These are phyloP conservation scores for Lumbricus terrestris DNA, from an alignment of 2,888 invertebrate species.

Conservation along the genomic window DNA sequence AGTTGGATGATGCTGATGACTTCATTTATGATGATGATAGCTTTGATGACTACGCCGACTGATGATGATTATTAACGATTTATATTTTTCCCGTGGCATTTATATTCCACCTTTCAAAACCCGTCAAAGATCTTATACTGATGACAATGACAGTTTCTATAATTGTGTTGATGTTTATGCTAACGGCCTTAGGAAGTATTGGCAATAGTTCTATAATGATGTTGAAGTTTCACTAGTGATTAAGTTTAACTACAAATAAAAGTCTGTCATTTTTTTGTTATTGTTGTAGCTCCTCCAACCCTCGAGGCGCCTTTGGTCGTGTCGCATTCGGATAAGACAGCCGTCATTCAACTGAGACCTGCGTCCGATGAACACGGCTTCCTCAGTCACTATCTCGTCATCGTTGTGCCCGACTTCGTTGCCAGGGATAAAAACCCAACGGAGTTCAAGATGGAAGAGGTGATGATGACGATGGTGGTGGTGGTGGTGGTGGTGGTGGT, in stretches of 20 bases:
- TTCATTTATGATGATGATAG: no score
- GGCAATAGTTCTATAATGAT: not conserved
- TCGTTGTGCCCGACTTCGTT: constrained; percentile 80
- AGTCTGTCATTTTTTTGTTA: not conserved
- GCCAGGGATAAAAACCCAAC: constrained; percentile 75
- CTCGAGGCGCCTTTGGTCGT: not conserved
- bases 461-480: constrained; percentile 27
- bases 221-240: not conserved
- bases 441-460: constrained; percentile 63
- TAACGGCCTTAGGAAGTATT: not conserved
- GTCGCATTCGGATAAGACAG: not conserved
- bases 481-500: no score
- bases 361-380: constrained; percentile 97
- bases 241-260: not conserved
- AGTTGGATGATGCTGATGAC: not conserved
- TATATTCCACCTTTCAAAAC: no score
- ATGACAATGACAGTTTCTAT: not conserved
- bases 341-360: constrained; percentile 40
- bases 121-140: no score
- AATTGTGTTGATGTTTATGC: not conserved
- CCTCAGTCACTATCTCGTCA: constrained; percentile 91
- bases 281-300: not conserved
- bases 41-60: not conserved
- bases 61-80: not conserved
- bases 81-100: no score